A percentile compares a stretch with the other conserved stretches of the same genome.
phyloP scores from a whole-genome alignment of 1,140 invertebrate species.

The Sesamia nonagrioides region DNA sequence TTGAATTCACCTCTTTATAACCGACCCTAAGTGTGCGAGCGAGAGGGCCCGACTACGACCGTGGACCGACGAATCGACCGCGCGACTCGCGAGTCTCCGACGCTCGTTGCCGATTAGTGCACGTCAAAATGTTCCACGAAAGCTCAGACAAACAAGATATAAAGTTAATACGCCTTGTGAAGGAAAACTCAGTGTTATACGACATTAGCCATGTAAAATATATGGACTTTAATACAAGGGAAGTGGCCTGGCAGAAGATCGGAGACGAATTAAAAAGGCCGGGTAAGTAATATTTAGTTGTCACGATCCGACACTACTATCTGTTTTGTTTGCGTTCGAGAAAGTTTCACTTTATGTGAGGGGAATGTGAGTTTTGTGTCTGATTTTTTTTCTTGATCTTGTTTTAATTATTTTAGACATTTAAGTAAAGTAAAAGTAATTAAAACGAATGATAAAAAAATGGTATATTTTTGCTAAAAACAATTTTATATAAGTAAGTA shows the following conservation, averaged over 20 bases:
- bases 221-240: slow-evolving; percentile 80
- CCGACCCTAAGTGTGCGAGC: slow-evolving; percentile 11
- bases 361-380: slow-evolving; percentile 4
- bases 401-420: no score
- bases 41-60: slow-evolving; percentile 30
- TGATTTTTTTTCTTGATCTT: not conserved
- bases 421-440: no score
- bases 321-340: slow-evolving; percentile 29
- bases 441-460: no score
- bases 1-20: slow-evolving; percentile 16
- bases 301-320: slow-evolving; percentile 57
- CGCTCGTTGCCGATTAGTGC: slow-evolving; percentile 43
- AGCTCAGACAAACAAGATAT: slow-evolving; percentile 74
- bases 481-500: no score
- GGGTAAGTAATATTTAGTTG: slow-evolving; percentile 74
- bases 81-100: slow-evolving; percentile 38
- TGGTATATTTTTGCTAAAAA: no score
- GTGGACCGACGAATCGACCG: slow-evolving; percentile 45
- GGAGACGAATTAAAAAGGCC: slow-evolving; percentile 78
- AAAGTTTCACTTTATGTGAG: not conserved
- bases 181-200: slow-evolving; percentile 73
- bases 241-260: slow-evolving; percentile 83
- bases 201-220: slow-evolving; percentile 76
- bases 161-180: slow-evolving; percentile 71
- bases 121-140: slow-evolving; percentile 67